Base-by-base conservation (phyloP, 2,113 vertebrate species). In the Ictalurus furcatus region DNA sequence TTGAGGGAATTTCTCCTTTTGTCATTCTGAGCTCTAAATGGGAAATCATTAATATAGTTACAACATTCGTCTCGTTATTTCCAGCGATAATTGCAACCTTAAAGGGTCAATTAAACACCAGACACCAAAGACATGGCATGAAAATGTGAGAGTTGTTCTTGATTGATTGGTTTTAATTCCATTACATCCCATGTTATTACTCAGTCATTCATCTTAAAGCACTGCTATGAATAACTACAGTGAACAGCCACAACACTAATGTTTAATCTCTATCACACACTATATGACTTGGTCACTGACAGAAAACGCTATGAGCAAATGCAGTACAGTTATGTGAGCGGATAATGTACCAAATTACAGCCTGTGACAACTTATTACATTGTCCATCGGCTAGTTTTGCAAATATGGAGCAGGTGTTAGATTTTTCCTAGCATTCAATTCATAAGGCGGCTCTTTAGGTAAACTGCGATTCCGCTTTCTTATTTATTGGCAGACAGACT, bases 341-440 rank as follows among this genome's bases (percentile, higher is more conserved):
- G 56, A 82, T 82, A 82, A 82, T 82, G 54, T 58, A 82, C 30
- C 56, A 83, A 83, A 83, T 83, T 83, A 83, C 56, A 37, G 30
- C 80, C 80, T 61, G 80, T 83, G 80, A 83, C 56, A 83, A 59
- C 56, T 23, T 83, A 61, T 83, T 83, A 83, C 56, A 61, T 40
- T 37, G 56, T 59, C 21, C 80, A 58, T 17, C 0, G 12, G 40
- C 5, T 56, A 80, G 23, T 17, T 80, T 80, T 80, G 78, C 78
- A 56, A 56, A 56, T 4, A 80, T 82, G 59, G 16, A 59, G 80
- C 54, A 59, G 30, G 54, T 21, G 54, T 34, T 82, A 30, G 14
- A 56, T 30, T 80, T 80, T n/a, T 54, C 48, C 25, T 48, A 80
- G 52, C 21, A 56, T 56, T 81, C 16, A 56, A 21, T 19, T 19